Percentiles rank a stretch among this genome's conserved stretches.
phyloP scores from a whole-genome alignment of 2,888 invertebrate genomes.

The Nipponacmea schrenckii region DNA sequence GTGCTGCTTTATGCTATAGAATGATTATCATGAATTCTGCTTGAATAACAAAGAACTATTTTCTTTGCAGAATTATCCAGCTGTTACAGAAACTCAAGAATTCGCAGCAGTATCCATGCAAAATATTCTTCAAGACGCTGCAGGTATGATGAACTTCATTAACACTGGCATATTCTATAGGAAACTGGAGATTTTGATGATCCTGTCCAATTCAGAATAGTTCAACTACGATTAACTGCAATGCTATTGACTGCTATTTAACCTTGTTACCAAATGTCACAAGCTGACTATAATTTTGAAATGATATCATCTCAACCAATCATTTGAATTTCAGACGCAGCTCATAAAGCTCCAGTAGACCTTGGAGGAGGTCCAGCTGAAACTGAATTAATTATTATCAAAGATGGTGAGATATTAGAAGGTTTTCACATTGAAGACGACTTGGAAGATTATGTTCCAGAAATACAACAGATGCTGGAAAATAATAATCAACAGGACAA shows the following conservation, averaged over 20 bases:
- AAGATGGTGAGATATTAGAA: not conserved
- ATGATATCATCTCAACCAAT: no score
- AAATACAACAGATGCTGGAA: not conserved
- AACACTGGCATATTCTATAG: not conserved
- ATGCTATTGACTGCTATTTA: no score
- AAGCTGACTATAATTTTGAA: no score
- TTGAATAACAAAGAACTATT: no score
- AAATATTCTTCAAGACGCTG: slow-evolving; percentile 36
- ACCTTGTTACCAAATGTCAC: no score
- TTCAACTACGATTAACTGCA: no score
- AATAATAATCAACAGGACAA: not conserved
- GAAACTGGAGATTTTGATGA: no score
- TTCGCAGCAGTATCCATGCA: slow-evolving; percentile 56
- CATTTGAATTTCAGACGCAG: no score
- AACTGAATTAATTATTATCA: not conserved
- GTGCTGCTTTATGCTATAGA: no score
- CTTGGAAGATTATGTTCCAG: not conserved
- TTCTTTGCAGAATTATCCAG: slow-evolving; percentile 47
- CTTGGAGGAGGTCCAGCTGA: not conserved
- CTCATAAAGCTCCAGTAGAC: no score
- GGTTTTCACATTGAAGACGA: not conserved
- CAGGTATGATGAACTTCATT: not conserved
- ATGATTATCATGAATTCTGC: no score
- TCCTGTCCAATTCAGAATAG: no score
- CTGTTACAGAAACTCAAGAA: slow-evolving; percentile 52